Base-by-base conservation (phyloP, 2,888 invertebrate genomes). In the Flexamia atlantica region DNA sequence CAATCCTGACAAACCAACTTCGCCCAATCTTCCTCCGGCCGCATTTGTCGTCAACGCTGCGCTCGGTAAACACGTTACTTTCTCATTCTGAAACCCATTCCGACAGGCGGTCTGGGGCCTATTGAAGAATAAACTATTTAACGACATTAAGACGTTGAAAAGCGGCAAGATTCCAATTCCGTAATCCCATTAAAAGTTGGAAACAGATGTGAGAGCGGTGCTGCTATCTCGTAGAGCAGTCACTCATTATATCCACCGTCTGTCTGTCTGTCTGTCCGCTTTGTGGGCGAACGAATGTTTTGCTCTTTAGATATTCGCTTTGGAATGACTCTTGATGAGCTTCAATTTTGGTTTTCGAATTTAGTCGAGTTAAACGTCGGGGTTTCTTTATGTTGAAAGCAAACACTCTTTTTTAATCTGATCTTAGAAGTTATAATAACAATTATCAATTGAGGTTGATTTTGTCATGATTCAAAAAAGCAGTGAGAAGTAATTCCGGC, bases 131-230 rank as follows among this genome's bases (percentile, higher is more conserved):
- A 70, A 70, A 70, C 70, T 70, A 70, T 70, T 70, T 70, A 70
- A 70, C 36, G 40, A 70, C 32, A 70, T 70, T 70, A 70, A 40
- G 70, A 70, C 70, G 70, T 36, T 70, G 70, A 70, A 70, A 70
- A 70, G 70, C 70, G 70, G 36, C 70, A 70, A 70, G 70, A 70
- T 70, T 70, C 70, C 70, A 70, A 70, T 70, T 70, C 70, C 70
- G 70, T 70, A 70, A 70, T 70, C 70, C 70, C 70, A 70, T 70
- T 70, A 70, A 70, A 70, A 70, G 70, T 70, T 70, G 70, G 70
- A 40, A 20, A 32, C 70, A 70, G 70, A 40, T 40, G 70, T 36
- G 36, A 40, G 70, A n/a, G 40, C 36, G 40, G 36, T 70, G 70
- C 40, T 23, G 70, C 36, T 40, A 40, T 36, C 70, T 36, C n/a